These are phyloP conservation scores for Helicoverpa zea DNA, from an alignment of 1,140 invertebrate genomes.

Conservation along the genomic window DNA sequence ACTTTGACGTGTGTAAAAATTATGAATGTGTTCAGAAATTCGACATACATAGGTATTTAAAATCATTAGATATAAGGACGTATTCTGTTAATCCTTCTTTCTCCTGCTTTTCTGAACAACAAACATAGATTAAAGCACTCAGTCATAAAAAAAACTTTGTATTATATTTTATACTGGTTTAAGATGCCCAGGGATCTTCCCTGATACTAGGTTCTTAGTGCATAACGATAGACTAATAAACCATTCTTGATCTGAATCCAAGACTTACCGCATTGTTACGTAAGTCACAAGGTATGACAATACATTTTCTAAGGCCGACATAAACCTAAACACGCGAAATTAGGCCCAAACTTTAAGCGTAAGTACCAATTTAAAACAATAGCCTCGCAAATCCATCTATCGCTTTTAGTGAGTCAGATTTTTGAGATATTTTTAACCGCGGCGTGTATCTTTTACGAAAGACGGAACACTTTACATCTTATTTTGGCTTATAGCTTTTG, in stretches of 20 bases:
- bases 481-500: too few species aligned
- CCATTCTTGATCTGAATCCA: neutral
- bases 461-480: too few species aligned
- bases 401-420: slow-evolving; percentile 53
- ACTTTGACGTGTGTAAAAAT: neutral
- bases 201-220: too few species aligned
- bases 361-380: slow-evolving; percentile 73
- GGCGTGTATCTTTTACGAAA: too few species aligned
- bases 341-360: slow-evolving; percentile 64
- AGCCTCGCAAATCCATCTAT: slow-evolving; percentile 64
- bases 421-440: neutral
- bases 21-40: too few species aligned
- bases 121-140: too few species aligned
- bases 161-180: too few species aligned
- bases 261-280: slow-evolving; percentile 38
- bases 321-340: slow-evolving; percentile 65
- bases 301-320: slow-evolving; percentile 46
- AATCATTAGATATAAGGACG: too few species aligned
- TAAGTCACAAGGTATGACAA: slow-evolving; percentile 48
- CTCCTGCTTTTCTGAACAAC: neutral
- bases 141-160: too few species aligned
- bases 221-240: neutral
- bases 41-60: too few species aligned
- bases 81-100: too few species aligned
- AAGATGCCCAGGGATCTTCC: too few species aligned